Evolutionary conservation across 2,113 vertebrate genomes (phyloP), one percentile per base, ranked within the genome.

Genomic region (Prolemur simus): DNA sequence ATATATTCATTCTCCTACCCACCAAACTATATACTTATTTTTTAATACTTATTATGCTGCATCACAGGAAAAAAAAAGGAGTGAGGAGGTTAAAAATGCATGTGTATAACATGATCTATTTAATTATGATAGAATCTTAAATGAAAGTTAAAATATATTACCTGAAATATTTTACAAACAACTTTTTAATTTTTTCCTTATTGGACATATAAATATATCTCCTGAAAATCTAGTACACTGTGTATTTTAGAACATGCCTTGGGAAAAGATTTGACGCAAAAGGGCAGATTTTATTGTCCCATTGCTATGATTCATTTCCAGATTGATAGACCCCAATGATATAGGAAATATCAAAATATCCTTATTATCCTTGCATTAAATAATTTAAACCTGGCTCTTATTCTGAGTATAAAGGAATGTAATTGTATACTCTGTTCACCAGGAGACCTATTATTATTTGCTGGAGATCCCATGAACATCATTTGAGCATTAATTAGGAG

Each of bases 341-440:
- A 21, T 49, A 89, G 52, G 14, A n/a, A 84, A 87, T 85, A 29
- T 34, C 15, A 56, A 87, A 32, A 91, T 73, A 39, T 39, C 3
- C 5, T 89, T 9, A 29, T 25, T 83, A 94, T 96, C 20, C 39
- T 63, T 45, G 27, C 14, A 17, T 10, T 2, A 12, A 85, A 81
- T 45, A 39, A 20, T 85, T 95, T 95, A 94, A 32, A 88, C 3
- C 60, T 71, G 1, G 0, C 27, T 87, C 1, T 69, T 52, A 54
- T 45, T 77, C 11, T 93, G 64, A 81, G 4, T 58, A 56, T 37
- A 37, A 84, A 90, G 8, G 3, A 10, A 56, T 85, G 58, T 60
- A 93, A 91, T 83, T 5, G 23, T 3, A 87, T 0, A 21, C 13
- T 18, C 23, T 58, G 54, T 0, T 0, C 52, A 95, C 0, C 27